Conservation (phyloP, 2,888 invertebrate species). For the Xestia sexstrigata region DNA sequence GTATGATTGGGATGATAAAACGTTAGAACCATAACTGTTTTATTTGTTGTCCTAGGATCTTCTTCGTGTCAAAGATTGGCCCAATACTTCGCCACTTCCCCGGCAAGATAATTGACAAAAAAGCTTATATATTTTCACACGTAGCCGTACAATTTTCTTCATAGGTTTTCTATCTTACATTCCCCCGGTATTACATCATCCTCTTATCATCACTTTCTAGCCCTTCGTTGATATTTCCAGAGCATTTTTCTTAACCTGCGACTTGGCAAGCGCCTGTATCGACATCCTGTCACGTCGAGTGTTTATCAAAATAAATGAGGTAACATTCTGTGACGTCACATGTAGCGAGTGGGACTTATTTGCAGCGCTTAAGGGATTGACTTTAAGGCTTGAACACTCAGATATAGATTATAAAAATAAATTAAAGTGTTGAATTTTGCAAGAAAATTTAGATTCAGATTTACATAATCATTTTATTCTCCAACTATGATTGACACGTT, state of each 20-base stretch:
- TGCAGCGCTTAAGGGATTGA: slow-evolving; percentile 35
- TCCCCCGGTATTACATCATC: slow-evolving; percentile 30
- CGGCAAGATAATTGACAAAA: slow-evolving; percentile 4
- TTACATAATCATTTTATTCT: neutral
- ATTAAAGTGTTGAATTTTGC: too few species aligned
- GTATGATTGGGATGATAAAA: slow-evolving; percentile 4
- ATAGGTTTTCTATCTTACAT: slow-evolving; percentile 18
- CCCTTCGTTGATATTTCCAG: slow-evolving; percentile 37
- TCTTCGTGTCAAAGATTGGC: neutral
- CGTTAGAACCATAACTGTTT: neutral
- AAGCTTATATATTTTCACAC: neutral
- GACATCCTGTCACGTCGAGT: slow-evolving; percentile 72
- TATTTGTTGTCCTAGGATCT: neutral
- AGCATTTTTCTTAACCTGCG: slow-evolving; percentile 56
- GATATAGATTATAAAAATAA: slow-evolving; percentile 8
- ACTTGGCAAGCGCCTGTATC: slow-evolving; percentile 69
- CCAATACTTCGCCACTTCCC: neutral
- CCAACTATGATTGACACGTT: neutral
- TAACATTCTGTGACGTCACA: slow-evolving; percentile 52
- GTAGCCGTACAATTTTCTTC: neutral
- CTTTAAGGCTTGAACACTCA: slow-evolving; percentile 1
- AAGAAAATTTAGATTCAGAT: too few species aligned
- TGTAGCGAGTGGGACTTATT: slow-evolving; percentile 18
- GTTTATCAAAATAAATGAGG: slow-evolving; percentile 72
- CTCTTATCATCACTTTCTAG: slow-evolving; percentile 34